phyloP scores from a whole-genome alignment of 2,888 invertebrate genomes.

The Poecilobothrus nobilitatus region DNA sequence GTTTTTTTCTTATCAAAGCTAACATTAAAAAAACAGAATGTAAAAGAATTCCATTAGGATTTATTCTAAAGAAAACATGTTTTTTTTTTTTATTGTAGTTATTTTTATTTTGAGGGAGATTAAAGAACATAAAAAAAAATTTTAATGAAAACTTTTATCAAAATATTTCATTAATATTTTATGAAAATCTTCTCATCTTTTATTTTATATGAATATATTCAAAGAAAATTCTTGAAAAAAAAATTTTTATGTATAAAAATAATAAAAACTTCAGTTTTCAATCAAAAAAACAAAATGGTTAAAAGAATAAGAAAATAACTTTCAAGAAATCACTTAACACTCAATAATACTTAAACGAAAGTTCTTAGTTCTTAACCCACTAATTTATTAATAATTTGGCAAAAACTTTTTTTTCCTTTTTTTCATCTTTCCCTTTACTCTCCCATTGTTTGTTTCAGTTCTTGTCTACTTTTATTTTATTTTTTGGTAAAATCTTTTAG shows the following conservation, averaged over 20 bases:
- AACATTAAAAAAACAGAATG: no score
- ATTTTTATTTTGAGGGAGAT: no score
- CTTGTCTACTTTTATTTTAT: no score
- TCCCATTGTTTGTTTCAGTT: no score
- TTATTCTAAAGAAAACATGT: no score
- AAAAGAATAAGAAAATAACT: not conserved
- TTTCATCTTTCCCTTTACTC: not conserved
- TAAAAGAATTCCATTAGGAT: no score
- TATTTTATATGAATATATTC: not conserved
- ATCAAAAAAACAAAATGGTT: not conserved
- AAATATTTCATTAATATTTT: not conserved
- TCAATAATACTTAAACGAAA: constrained; percentile 4
- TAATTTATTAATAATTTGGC: constrained; percentile 3
- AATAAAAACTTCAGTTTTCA: not conserved
- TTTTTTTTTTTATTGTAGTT: no score
- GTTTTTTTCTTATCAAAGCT: no score
- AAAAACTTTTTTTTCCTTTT: not conserved
- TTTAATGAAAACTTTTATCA: not conserved
- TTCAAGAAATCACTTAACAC: constrained; percentile 2
- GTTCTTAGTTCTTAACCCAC: not conserved
- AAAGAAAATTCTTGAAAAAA: not conserved
- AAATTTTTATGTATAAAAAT: no score
- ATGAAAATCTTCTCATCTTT: not conserved
- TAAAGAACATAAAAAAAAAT: no score
- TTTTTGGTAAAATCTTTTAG: no score